A percentile compares a stretch with the other conserved stretches of the same genome.
phyloP scores from a whole-genome alignment of 2,888 invertebrate species.

The Volucella bombylans region DNA sequence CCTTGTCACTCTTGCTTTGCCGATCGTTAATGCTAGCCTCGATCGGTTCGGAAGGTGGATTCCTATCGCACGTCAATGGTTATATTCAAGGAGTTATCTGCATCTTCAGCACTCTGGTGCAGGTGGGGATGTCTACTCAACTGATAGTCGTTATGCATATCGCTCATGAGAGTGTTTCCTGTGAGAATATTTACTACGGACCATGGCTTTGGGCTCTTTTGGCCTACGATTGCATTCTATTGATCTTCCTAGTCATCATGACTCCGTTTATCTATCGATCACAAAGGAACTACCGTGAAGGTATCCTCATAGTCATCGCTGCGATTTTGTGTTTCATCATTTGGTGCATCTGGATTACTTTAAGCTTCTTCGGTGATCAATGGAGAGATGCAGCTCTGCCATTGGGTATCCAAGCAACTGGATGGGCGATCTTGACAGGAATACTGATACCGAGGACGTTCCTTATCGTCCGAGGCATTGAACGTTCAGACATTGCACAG shows the following conservation, averaged over 20 bases:
- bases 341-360: constrained; percentile 86
- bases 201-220: constrained; percentile 83
- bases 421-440: constrained; percentile 85
- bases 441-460: constrained; percentile 88
- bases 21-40: constrained; percentile 87
- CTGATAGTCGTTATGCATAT: constrained; percentile 82
- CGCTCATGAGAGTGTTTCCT: constrained; percentile 83
- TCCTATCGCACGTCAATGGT: constrained; percentile 88
- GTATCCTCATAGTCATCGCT: constrained; percentile 84
- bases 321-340: constrained; percentile 84
- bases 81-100: constrained; percentile 86
- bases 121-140: constrained; percentile 84
- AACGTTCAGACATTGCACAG: constrained; percentile 85
- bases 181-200: constrained; percentile 83
- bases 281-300: constrained; percentile 88
- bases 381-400: constrained; percentile 85
- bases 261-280: constrained; percentile 86
- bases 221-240: constrained; percentile 86
- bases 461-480: constrained; percentile 86
- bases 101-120: constrained; percentile 86
- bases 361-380: constrained; percentile 83
- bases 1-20: constrained; percentile 86
- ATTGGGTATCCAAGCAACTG: constrained; percentile 85
- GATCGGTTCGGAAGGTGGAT: constrained; percentile 86
- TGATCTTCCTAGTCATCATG: constrained; percentile 84